Conservation (phyloP, 2,113 vertebrate genomes). For the Mionectes macconnelli region DNA sequence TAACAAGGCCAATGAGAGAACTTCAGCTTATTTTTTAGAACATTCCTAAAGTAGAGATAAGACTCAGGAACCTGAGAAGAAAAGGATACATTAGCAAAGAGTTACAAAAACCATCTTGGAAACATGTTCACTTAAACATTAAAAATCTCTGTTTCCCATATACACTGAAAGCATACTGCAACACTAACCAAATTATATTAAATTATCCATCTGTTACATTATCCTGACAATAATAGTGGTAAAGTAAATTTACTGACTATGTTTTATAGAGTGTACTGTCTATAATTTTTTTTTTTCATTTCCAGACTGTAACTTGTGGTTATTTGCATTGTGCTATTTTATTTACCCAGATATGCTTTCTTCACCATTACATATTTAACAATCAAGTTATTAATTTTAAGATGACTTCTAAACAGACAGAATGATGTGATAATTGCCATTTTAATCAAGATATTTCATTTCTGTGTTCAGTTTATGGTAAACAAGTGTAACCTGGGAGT, state of each 20-base stretch:
- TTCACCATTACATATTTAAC: background rate
- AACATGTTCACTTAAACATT: too few relatives aligned
- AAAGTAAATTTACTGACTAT: constrained; percentile 59
- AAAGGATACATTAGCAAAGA: too few relatives aligned
- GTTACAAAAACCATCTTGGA: too few relatives aligned
- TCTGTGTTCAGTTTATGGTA: background rate
- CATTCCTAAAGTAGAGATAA: too few relatives aligned
- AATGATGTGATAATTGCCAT: constrained; percentile 32
- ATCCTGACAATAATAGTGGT: constrained; percentile 35
- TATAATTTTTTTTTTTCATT: constrained; percentile 54
- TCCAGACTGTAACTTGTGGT: constrained; percentile 15
- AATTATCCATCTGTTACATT: constrained; percentile 62
- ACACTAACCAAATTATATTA: constrained; percentile 65
- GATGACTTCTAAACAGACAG: constrained; percentile 16
- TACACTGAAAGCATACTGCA: too few relatives aligned
- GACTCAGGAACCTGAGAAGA: too few relatives aligned
- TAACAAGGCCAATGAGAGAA: too few relatives aligned
- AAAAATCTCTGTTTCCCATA: too few relatives aligned
- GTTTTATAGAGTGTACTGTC: constrained; percentile 49
- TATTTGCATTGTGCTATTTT: constrained; percentile 47
- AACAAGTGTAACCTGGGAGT: background rate
- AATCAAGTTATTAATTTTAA: background rate
- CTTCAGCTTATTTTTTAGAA: too few relatives aligned
- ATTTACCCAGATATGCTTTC: constrained; percentile 38
- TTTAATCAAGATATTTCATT: background rate